A percentile compares a stretch with the other conserved stretches of the same genome.
phyloP scores from a whole-genome alignment of 2,888 invertebrate genomes.

The Stegana nigrithorax region DNA sequence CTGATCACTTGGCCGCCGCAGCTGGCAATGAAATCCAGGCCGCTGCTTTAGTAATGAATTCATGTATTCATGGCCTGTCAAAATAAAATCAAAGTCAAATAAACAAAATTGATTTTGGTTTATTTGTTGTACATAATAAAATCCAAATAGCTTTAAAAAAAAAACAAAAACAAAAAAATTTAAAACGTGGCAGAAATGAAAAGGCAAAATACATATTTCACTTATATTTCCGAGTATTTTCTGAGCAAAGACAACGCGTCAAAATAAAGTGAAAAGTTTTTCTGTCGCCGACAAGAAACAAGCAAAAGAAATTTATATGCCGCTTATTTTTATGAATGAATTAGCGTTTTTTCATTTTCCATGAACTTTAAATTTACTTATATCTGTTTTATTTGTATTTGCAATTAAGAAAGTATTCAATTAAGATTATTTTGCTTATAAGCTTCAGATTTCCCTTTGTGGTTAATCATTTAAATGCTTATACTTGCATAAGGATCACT shows the following conservation, averaged over 20 bases:
- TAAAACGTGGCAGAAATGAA: neutral
- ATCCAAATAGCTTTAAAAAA: too few species aligned
- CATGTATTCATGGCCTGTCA: neutral
- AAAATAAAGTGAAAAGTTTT: too few species aligned
- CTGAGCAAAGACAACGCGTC: too few species aligned
- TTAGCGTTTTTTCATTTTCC: neutral
- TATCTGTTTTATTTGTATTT: neutral
- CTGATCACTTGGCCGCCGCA: neutral
- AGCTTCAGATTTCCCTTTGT: neutral
- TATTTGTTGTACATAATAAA: too few species aligned
- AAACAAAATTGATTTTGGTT: too few species aligned
- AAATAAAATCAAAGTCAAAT: conserved; percentile 8
- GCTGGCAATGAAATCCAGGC: too few species aligned
- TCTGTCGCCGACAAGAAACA: too few species aligned
- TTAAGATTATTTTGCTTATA: neutral
- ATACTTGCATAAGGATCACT: too few species aligned
- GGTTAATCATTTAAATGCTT: too few species aligned
- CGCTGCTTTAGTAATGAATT: conserved; percentile 9
- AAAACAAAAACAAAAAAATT: neutral
- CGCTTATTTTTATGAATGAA: neutral
- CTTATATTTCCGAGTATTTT: too few species aligned
- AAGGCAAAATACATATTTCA: too few species aligned
- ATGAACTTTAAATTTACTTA: neutral
- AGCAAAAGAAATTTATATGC: neutral
- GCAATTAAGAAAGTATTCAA: too few species aligned